Conservation (phyloP, 1,140 invertebrate species). For the Caerostris darwini region DNA sequence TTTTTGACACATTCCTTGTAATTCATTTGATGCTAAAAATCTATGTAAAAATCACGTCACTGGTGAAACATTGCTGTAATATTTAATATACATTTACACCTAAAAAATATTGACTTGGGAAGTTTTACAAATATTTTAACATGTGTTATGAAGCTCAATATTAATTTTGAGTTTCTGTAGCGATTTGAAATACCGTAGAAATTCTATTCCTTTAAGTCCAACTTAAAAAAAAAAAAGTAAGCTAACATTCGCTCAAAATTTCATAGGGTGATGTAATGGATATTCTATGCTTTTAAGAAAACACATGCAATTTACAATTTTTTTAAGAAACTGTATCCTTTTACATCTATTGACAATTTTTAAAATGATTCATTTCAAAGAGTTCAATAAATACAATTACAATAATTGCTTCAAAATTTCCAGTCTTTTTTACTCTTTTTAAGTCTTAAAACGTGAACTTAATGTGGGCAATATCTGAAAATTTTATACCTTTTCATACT, state of each 20-base stretch:
- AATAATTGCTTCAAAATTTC: too few species aligned
- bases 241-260: background rate
- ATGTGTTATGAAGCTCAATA: constrained; percentile 44
- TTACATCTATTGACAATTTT: too few species aligned
- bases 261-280: background rate
- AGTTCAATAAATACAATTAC: too few species aligned
- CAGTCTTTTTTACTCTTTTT: too few species aligned
- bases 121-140: constrained; percentile 23
- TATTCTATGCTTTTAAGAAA: background rate
- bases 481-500: constrained; percentile 19
- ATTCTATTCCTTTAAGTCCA: background rate
- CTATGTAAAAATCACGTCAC: background rate
- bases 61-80: background rate
- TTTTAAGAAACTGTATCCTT: too few species aligned
- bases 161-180: background rate
- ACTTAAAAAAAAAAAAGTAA: background rate
- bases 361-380: too few species aligned
- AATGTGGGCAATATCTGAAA: background rate
- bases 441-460: background rate
- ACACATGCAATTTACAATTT: too few species aligned
- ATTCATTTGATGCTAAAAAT: background rate
- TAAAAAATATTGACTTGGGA: background rate
- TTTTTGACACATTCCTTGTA: background rate
- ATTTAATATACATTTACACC: constrained; percentile 56
- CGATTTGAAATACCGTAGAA: background rate